phyloP scores from a whole-genome alignment of 2,113 vertebrate species.

The Trichechus manatus region DNA sequence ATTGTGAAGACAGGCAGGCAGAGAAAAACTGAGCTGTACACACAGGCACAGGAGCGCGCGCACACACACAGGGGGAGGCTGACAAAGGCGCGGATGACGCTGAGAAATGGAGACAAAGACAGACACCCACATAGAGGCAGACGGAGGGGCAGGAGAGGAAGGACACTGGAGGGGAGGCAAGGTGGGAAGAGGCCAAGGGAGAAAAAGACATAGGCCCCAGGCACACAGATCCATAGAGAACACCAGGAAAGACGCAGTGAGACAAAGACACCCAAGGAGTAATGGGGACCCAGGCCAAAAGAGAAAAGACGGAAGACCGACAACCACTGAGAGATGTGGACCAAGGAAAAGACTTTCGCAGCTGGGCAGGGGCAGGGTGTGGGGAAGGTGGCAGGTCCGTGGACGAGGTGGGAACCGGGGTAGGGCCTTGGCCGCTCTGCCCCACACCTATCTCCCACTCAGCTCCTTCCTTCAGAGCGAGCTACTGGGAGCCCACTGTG shows the following conservation, averaged over 20 bases:
- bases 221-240: neutral
- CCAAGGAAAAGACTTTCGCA: neutral
- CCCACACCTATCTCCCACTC: neutral
- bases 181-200: neutral
- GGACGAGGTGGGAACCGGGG: neutral
- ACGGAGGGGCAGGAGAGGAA: neutral
- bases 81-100: neutral
- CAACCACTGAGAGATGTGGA: neutral
- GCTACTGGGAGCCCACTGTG: neutral
- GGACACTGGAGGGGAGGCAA: neutral
- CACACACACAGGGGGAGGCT: neutral
- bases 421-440: neutral
- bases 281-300: neutral
- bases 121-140: neutral
- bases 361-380: neutral
- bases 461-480: neutral
- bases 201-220: neutral
- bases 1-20: neutral
- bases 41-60: neutral
- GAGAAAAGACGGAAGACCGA: neutral
- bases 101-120: constrained; percentile 56
- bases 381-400: neutral
- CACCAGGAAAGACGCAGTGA: neutral
- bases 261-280: neutral
- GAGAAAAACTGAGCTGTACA: neutral